Evolutionary conservation across 2,797 vertebrate genomes (phyloP).

Genomic region (Xenentodon cancila): DNA sequence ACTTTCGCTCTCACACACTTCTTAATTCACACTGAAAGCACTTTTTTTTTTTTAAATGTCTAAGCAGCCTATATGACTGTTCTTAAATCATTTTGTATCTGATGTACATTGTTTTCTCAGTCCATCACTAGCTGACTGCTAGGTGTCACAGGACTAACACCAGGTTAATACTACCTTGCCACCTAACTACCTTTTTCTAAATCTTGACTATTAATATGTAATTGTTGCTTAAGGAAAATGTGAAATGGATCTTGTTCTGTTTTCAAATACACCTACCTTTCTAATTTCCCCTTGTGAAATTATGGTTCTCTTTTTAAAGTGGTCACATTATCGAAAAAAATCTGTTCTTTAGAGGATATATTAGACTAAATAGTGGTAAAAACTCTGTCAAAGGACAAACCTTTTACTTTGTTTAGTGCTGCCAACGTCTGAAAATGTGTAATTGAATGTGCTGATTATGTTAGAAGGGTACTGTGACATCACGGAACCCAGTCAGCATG

Average conservation of each 20-base stretch:
- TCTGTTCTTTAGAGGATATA: too few relatives aligned
- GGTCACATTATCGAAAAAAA: too few relatives aligned
- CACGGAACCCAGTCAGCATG: too few relatives aligned
- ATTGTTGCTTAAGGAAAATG: slow-evolving; percentile 54
- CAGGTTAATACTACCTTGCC: slow-evolving; percentile 20
- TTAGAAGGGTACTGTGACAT: too few relatives aligned
- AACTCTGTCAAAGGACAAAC: too few relatives aligned
- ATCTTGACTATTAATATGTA: slow-evolving; percentile 60
- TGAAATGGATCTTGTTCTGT: slow-evolving; percentile 21
- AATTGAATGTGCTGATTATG: too few relatives aligned
- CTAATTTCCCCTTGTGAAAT: slow-evolving; percentile 15
- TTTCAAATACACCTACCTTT: slow-evolving; percentile 20
- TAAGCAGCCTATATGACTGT: slow-evolving; percentile 8
- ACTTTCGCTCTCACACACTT: too few relatives aligned
- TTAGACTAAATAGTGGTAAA: too few relatives aligned
- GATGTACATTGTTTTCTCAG: slow-evolving; percentile 17
- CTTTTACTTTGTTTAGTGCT: too few relatives aligned
- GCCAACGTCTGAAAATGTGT: too few relatives aligned
- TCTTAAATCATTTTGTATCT: slow-evolving; percentile 17
- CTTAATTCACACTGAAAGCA: too few relatives aligned
- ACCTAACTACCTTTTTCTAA: slow-evolving; percentile 35
- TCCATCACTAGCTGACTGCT: slow-evolving; percentile 63
- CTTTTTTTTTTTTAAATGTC: slow-evolving; percentile 1
- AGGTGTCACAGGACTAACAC: slow-evolving; percentile 77
- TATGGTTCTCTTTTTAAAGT: slow-evolving; percentile 23